Base-by-base conservation (phyloP, 2,797 vertebrate species). In the Pseudocheirus occidentalis region DNA sequence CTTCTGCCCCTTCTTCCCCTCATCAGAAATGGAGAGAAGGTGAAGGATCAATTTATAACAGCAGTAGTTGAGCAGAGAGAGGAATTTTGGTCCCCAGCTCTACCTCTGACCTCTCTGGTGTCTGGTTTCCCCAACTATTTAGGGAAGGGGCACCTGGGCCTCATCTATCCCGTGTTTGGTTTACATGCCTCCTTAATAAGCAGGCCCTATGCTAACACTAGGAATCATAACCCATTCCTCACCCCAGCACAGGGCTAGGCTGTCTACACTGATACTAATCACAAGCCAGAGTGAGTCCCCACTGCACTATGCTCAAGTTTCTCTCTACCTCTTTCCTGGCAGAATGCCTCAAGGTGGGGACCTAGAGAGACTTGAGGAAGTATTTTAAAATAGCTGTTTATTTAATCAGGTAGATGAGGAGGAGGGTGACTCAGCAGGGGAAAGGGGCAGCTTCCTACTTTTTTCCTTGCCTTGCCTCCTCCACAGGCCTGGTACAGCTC, bases 351-450 rank as follows among this genome's bases (percentile, higher is more conserved):
- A 5, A 94, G 93, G 66, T 54, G 66, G 27, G 55, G 90, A 87
- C 90, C 31, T 92, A 9, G 94, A n/a, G 91, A 94, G 66, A 57
- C 40, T 96, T 62, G 94, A 95, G 96, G 97, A 98, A 97, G 93
- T 96, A 27, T 52, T 90, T 91, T 3, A 94, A 40, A 92, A 93
- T 90, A 90, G 94, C 94, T 90, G 90, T 93, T 93, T 90, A 29
- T 54, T 95, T 87, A 91, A 91, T 59, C 27, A 56, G 1, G 3
- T 87, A 87, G 73, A 81, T 92, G 58, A 56, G 58, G 92, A 97
- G 93, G 97, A 97, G n/a, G 87, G 89, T 95, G 92, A 97, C 90
- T 97, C 96, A 96, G 92, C 95, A n/a, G 29, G 59, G 93, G 66
- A 91, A 89, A 31, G 3, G 13, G 58, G 55, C 28, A 46, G 93